Conservation (phyloP, 2,797 vertebrate genomes). For the Scomberomorus guttatus region DNA sequence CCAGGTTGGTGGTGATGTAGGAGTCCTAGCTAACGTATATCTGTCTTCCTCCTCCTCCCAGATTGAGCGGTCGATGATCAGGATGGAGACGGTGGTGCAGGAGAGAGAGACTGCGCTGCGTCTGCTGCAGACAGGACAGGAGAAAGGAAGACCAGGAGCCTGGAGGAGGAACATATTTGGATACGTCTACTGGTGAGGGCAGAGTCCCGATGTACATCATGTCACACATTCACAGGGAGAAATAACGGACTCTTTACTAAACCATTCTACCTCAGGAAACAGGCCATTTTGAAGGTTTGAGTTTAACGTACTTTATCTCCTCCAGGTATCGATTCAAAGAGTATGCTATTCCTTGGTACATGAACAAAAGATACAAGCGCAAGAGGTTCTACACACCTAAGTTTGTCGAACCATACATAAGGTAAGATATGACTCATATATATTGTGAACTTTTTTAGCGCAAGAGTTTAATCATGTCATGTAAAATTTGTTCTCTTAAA, state of each 20-base stretch:
- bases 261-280: no score
- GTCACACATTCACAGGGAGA: not conserved
- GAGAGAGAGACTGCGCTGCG: constrained; percentile 93
- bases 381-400: constrained; percentile 90
- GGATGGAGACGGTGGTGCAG: constrained; percentile 90
- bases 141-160: constrained; percentile 90
- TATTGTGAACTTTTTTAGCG: not conserved
- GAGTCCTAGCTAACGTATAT: no score
- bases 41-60: constrained; percentile 61
- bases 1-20: no score
- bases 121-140: constrained; percentile 94
- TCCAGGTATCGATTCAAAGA: constrained; percentile 93
- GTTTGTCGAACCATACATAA: constrained; percentile 88
- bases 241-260: not conserved
- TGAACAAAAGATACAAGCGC: constrained; percentile 90
- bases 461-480: not conserved
- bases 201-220: not conserved
- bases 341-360: constrained; percentile 94
- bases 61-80: constrained; percentile 91
- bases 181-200: constrained; percentile 88
- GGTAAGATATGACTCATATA: constrained; percentile 78
- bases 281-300: not conserved
- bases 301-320: constrained; percentile 15
- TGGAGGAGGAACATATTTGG: constrained; percentile 94
- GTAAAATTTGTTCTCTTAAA: not conserved